These are phyloP conservation scores for Vulpes vulpes DNA, from an alignment of 2,113 vertebrate species.

Conservation along the genomic window DNA sequence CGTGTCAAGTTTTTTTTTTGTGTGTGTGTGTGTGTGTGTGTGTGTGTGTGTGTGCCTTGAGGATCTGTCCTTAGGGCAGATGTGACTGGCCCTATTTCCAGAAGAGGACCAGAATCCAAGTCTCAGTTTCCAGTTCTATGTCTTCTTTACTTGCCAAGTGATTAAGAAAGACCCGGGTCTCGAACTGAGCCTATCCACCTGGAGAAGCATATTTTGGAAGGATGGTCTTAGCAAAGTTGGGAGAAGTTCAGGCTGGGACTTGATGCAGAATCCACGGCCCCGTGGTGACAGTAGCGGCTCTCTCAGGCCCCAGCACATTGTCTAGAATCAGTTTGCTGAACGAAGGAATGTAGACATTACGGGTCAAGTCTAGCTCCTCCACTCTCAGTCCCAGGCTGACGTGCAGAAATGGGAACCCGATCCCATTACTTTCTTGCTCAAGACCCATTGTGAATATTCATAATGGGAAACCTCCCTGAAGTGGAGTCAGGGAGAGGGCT, in stretches of 20 bases:
- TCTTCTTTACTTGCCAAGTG: not conserved
- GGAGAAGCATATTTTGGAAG: not conserved
- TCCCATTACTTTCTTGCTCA: not conserved
- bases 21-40: no score
- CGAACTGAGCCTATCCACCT: not conserved
- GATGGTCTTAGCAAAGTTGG: not conserved
- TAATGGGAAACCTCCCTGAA: not conserved
- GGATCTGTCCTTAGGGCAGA: not conserved
- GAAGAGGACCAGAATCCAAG: not conserved
- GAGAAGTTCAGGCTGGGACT: not conserved
- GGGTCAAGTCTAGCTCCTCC: not conserved
- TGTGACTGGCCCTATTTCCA: not conserved
- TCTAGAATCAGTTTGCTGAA: not conserved
- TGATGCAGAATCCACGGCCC: not conserved
- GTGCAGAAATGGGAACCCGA: not conserved
- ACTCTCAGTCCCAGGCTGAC: not conserved
- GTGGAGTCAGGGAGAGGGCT: not conserved
- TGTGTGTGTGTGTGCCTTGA: no score
- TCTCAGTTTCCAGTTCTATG: not conserved
- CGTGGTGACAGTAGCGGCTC: not conserved
- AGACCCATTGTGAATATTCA: not conserved
- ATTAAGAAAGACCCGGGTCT: not conserved
- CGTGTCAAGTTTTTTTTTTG: not conserved
- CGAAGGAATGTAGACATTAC: not conserved
- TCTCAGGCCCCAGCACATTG: not conserved